Base-by-base conservation (phyloP, 2,797 vertebrate species). In the Periophthalmus magnuspinnatus region DNA sequence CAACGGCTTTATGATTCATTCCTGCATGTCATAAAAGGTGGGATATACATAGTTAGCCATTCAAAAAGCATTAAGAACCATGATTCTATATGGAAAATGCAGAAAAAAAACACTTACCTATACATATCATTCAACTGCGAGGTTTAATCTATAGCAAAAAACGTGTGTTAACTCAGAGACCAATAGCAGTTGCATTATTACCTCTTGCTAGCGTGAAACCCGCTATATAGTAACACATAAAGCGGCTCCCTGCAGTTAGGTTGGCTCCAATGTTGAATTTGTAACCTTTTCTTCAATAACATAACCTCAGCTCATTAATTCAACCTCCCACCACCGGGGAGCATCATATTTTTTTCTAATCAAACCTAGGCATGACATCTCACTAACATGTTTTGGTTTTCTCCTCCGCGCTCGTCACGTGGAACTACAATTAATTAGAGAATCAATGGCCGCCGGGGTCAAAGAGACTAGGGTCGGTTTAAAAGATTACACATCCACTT, bases 391-490 rank as follows among this genome's bases (percentile, higher is more conserved):
- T 54, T 71, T 73, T 55, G n/a, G 5, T 34, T 72, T 79, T 45
- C 60, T 52, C 52, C 36, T 48, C 69, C 62, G 36, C 59, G 19
- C 9, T 54, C 74, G 6, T 17, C 61, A 83, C 75, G 79, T 66
- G 68, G 79, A 79, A 65, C 71, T 57, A 74, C 77, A 79, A 88
- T 90, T 87, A 83, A 90, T 88, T 89, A 85, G 72, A 69, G 61
- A 82, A 87, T 89, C 84, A 87, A 90, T 89, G 13, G 72, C 14
- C 38, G 81, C 87, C 80, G 62, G 66, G 83, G 84, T 90, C 86
- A 81, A 83, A 69, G 68, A 70, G 78, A 84, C 82, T 52, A 28
- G 33, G 19, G 81, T 77, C 75, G 74, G 61, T 87, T 88, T 77
- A 69, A 85, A 75, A 85, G 82, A 87, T 79, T 83, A 77, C 78